phyloP scores from a whole-genome alignment of 2,888 invertebrate genomes.

The Teinopalpus imperialis region DNA sequence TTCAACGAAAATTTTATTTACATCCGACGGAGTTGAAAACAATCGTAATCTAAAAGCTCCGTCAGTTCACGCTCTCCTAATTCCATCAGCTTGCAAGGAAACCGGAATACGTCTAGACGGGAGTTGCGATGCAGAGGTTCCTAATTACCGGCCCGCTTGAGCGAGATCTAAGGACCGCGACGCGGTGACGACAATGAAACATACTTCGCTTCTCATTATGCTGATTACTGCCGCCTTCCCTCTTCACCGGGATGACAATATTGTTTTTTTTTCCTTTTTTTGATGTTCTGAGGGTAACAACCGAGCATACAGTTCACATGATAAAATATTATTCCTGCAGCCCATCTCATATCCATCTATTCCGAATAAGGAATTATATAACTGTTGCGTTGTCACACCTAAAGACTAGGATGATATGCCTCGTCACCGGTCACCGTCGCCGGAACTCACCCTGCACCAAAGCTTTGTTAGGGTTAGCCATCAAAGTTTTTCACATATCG shows the following conservation, averaged over 20 bases:
- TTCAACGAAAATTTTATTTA: background rate
- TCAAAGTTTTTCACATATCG: too few species aligned
- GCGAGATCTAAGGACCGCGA: slow-evolving; percentile 1
- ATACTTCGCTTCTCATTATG: slow-evolving; percentile 13
- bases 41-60: slow-evolving; percentile 31
- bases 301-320: too few species aligned
- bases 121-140: slow-evolving; percentile 35
- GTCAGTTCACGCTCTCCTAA: slow-evolving; percentile 28
- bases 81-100: slow-evolving; percentile 39
- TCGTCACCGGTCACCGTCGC: too few species aligned
- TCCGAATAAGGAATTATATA: too few species aligned
- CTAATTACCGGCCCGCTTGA: slow-evolving; percentile 44
- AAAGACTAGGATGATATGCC: background rate
- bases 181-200: slow-evolving; percentile 21
- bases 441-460: too few species aligned
- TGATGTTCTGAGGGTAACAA: too few species aligned
- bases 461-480: too few species aligned
- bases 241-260: background rate
- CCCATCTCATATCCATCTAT: too few species aligned
- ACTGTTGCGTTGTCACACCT: too few species aligned
- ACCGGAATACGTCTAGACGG: slow-evolving; percentile 59
- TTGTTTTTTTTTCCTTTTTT: too few species aligned
- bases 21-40: slow-evolving; percentile 1
- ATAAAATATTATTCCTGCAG: too few species aligned
- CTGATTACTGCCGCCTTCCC: slow-evolving; percentile 15